phyloP scores from a whole-genome alignment of 64 coral and sea anemone genomes.

The Montipora foliosa region DNA sequence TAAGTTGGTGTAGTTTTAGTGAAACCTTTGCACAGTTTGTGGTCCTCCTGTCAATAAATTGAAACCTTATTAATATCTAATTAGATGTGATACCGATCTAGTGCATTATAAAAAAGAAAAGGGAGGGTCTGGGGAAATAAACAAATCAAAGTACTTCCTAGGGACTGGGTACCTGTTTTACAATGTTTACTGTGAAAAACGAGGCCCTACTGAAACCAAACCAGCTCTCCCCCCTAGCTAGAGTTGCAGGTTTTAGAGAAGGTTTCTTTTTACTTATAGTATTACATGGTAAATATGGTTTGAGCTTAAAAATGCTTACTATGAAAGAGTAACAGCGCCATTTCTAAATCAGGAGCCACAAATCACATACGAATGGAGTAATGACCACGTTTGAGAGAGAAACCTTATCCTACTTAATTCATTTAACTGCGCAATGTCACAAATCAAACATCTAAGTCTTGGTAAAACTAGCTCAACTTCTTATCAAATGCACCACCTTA shows the following conservation, averaged over 20 bases:
- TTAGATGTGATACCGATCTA: background rate
- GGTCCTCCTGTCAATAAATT: background rate
- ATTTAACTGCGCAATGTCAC: background rate
- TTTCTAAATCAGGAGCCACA: background rate
- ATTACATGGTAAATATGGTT: too few relatives aligned
- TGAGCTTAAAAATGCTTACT: background rate
- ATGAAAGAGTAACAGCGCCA: background rate
- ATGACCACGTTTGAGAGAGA: background rate
- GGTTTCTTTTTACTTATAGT: background rate
- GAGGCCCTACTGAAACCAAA: too few relatives aligned
- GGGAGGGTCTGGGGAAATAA: background rate
- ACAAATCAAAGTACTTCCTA: background rate
- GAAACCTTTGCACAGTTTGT: background rate
- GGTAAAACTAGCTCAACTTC: background rate
- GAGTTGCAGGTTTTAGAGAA: background rate
- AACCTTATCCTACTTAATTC: background rate
- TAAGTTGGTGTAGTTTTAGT: background rate
- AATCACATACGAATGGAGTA: background rate
- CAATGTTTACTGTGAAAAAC: too few relatives aligned
- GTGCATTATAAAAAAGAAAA: background rate
- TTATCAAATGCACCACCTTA: background rate
- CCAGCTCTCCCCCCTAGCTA: too few relatives aligned
- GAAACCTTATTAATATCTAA: background rate
- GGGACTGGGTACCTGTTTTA: too few relatives aligned
- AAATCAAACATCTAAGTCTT: background rate